Evolutionary conservation across 2,888 invertebrate species (phyloP), one percentile per base, ranked within the genome.

Genomic region (Homarus gammarus): DNA sequence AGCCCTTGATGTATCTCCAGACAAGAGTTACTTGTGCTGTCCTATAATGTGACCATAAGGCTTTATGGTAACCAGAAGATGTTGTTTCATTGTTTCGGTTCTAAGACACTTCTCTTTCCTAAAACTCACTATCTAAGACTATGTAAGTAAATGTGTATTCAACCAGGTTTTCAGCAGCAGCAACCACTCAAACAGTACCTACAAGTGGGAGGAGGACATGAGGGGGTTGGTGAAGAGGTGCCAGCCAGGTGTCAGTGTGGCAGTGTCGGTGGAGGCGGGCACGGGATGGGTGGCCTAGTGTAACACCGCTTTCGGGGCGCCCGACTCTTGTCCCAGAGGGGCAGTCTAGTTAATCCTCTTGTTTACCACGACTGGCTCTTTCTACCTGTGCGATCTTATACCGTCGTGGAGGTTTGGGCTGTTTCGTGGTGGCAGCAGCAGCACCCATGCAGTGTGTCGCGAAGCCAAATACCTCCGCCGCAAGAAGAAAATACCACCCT

Each of bases 211-310:
- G 79, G 51, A 51, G 70, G 27, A n/a, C 33, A 70, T 51, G 72
- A 70, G 86, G 86, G 8, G 15, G 49, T 38, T 10, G 75, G 38
- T 64, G 51, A 75, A 82, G 85, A 75, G 81, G 64, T 75, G 82
- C 82, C 44, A 73, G 51, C 87, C 77, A 68, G 75, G 82, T 88
- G 87, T 88, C 82, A 88, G 87, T 40, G 75, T 36, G 64, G 70
- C 82, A 83, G 87, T 88, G 82, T 88, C 61, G 81, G 64, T 82
- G 82, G 68, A 82, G 87, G 33, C 82, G 87, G 87, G 64, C 87
- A 75, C 75, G 77, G 87, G 87, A 88, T 82, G 87, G 87, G 83
- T 88, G 87, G 83, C 83, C 56, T 27, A 83, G 83, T 73, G 82
- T 56, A 31, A 33, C 38, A 27, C 82, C 70, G 82, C 68, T 44